phyloP scores from a whole-genome alignment of 2,888 invertebrate species.

The Torymus auratus region DNA sequence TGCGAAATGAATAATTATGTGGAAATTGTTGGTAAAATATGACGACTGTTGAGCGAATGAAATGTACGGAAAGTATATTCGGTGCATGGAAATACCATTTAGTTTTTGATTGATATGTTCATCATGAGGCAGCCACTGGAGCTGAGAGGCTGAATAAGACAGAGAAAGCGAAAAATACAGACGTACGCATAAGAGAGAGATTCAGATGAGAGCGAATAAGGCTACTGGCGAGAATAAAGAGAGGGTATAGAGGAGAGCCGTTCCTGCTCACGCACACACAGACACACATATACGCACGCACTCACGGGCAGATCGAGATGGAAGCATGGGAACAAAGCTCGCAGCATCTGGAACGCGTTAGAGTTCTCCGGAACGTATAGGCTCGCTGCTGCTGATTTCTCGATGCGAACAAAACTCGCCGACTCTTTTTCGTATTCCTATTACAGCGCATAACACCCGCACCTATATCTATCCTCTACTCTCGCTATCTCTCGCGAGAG shows the following conservation, averaged over 20 bases:
- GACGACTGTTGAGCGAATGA: too few relatives aligned
- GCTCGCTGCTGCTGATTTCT: background rate
- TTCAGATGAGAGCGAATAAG: slow-evolving; percentile 60
- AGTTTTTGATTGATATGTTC: slow-evolving; percentile 4
- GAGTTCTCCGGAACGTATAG: slow-evolving; percentile 64
- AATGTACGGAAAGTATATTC: too few relatives aligned
- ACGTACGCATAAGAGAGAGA: slow-evolving; percentile 20
- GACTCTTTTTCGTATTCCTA: background rate
- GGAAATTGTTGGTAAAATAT: too few relatives aligned
- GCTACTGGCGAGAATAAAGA: slow-evolving; percentile 58
- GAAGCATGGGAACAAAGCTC: slow-evolving; percentile 72
- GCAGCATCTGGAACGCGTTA: slow-evolving; percentile 75
- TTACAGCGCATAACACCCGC: slow-evolving; percentile 28
- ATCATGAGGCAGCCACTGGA: background rate
- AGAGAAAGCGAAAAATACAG: slow-evolving; percentile 26
- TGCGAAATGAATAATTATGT: too few relatives aligned
- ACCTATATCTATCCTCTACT: slow-evolving; percentile 12
- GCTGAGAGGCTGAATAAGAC: background rate
- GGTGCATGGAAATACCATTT: background rate
- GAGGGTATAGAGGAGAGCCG: slow-evolving; percentile 30
- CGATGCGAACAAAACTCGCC: slow-evolving; percentile 28
- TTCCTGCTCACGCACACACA: slow-evolving; percentile 14
- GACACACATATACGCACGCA: background rate
- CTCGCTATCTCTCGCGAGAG: background rate
- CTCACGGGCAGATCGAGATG: slow-evolving; percentile 30